Conservation (phyloP, 2,113 vertebrate species). For the Nycticorax nycticorax region DNA sequence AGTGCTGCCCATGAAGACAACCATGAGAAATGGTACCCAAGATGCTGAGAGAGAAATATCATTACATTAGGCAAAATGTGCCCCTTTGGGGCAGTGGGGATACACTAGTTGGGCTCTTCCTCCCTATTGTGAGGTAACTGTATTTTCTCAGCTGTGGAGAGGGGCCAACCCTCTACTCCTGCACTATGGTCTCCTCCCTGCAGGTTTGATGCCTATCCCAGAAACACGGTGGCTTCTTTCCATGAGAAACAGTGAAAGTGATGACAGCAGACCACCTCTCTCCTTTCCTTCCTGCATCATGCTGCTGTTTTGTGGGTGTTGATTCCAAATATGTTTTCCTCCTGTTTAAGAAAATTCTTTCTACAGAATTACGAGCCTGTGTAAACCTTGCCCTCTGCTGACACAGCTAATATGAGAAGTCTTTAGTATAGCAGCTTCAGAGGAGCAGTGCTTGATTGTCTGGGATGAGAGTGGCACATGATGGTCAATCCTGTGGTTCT, state of each 20-base stretch:
- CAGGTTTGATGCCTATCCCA: not conserved
- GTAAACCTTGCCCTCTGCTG: not conserved
- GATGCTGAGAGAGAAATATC: not conserved
- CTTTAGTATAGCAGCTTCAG: accelerated
- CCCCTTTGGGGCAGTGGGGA: too few species aligned
- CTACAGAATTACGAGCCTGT: accelerated
- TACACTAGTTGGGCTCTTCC: not conserved
- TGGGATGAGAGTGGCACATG: not conserved
- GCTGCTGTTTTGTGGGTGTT: not conserved
- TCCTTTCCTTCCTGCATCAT: not conserved
- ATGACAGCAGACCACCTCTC: not conserved
- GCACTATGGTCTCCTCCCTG: accelerated
- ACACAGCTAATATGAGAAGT: not conserved
- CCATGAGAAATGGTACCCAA: not conserved
- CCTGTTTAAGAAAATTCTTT: not conserved
- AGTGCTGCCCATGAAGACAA: not conserved
- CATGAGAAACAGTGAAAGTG: accelerated
- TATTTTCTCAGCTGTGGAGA: not conserved
- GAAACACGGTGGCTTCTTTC: accelerated
- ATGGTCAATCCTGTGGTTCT: not conserved
- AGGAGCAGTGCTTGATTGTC: not conserved
- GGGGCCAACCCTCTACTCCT: not conserved
- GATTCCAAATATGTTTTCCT: not conserved
- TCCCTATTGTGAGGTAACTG: not conserved
- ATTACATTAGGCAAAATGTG: not conserved